Evolutionary conservation across 2,888 invertebrate genomes (phyloP), one percentile per base, ranked within the genome.

Genomic region (Acheta domesticus): DNA sequence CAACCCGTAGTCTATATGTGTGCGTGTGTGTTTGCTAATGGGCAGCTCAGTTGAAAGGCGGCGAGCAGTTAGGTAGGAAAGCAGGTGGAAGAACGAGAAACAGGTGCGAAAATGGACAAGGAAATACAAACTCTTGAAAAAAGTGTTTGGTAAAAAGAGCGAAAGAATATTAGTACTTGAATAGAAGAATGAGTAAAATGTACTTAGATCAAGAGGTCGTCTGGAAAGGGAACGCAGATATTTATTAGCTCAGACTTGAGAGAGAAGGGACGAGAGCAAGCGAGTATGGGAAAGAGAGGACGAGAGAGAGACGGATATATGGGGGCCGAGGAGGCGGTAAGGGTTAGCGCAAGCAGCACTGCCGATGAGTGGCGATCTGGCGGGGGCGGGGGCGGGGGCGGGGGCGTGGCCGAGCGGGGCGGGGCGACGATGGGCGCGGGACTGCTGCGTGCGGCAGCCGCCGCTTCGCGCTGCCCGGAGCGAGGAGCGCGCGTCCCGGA

Each of bases 401-500:
- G 73, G n/a, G n/a, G n/a, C n/a, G n/a, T n/a, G 78, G 23, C 14
- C 48, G 73, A 23, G 20, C 48, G 23, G 23, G 78, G 78, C 48
- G 78, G 16, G 76, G 73, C 5, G 62, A 4, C 4, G n/a, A 62
- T 2, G 62, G 62, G n/a, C 4, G 3, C 36, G 62, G n/a, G 48
- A 76, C 49, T 20, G 20, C 80, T 80, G 75, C 80, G 80, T 80
- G 79, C 36, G 36, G 36, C 36, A 36, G 36, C 36, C 62, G 62
- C 62, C n/a, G 62, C 62, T 14, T 14, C 62, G 62, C 62, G 14
- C 62, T 79, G 75, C 48, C 62, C 77, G 80, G 80, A 78, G 80
- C 75, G 74, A 75, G 80, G 80, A 77, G 77, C 78, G 75, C 75
- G 75, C 73, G 76, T 75, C 75, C 77, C 80, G 80, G 77, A 78